Percentiles rank a stretch among this genome's conserved stretches.
Evolutionary conservation across 2,113 vertebrate genomes (phyloP).

Genomic region (Clarias magur): DNA sequence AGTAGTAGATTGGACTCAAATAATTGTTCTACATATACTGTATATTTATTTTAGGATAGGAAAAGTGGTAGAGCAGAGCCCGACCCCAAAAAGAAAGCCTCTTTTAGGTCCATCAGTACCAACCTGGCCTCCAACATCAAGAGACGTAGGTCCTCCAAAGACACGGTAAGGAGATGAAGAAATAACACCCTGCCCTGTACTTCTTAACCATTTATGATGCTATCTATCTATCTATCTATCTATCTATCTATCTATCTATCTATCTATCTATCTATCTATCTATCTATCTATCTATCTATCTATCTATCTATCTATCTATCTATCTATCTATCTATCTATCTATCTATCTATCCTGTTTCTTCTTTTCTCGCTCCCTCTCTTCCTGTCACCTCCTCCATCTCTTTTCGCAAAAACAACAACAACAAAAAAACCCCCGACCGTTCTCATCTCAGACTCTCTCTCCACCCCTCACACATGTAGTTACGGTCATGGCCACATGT

Average conservation of each 20-base stretch:
- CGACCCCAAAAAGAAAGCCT: constrained; percentile 99
- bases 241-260: constrained; percentile 20
- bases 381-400: constrained; percentile 56
- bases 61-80: constrained; percentile 99
- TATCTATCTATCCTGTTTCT: constrained; percentile 61
- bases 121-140: constrained; percentile 99
- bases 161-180: constrained; percentile 98
- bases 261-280: constrained; percentile 65
- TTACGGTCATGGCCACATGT: constrained; percentile 58
- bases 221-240: constrained; percentile 19
- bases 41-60: constrained; percentile 99
- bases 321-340: constrained; percentile 64
- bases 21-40: constrained; percentile 74
- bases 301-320: constrained; percentile 33
- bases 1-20: constrained; percentile 45
- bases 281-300: constrained; percentile 51
- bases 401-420: constrained; percentile 32
- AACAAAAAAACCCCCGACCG: background rate
- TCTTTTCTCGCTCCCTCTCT: constrained; percentile 57
- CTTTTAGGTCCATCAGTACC: constrained; percentile 99
- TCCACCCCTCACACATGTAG: constrained; percentile 57
- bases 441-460: constrained; percentile 60
- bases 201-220: constrained; percentile 35
- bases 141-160: constrained; percentile 99
- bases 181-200: constrained; percentile 81